Percentiles rank a stretch among this genome's conserved stretches.
These are phyloP conservation scores for Catostylus mosaicus DNA, from an alignment of 30 jellyfish, hydroid and myxozoan genomes.

Conservation along the genomic window DNA sequence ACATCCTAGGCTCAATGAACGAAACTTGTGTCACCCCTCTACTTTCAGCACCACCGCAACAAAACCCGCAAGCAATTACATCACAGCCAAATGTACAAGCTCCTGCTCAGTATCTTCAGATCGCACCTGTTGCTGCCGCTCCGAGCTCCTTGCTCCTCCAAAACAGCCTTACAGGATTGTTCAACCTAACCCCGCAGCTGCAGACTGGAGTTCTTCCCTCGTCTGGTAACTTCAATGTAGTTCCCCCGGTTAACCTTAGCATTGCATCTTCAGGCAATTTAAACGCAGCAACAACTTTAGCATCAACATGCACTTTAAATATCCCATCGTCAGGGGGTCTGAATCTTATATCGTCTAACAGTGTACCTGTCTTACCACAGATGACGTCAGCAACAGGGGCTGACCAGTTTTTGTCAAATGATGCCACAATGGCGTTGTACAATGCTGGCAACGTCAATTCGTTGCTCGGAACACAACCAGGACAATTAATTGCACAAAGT, in stretches of 20 bases:
- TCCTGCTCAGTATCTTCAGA: constrained; percentile 30
- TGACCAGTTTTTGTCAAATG: constrained; percentile 37
- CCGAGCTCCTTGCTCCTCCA: constrained; percentile 5
- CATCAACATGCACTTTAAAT: constrained; percentile 29
- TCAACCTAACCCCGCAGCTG: constrained; percentile 40
- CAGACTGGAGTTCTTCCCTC: constrained; percentile 22
- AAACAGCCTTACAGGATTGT: constrained; percentile 24
- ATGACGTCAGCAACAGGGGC: constrained; percentile 26
- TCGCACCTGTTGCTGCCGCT: constrained; percentile 36
- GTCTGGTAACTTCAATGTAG: constrained; percentile 19
- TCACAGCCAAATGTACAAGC: constrained; percentile 2
- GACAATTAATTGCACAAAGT: constrained; percentile 12
- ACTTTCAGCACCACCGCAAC: constrained; percentile 56
- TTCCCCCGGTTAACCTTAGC: constrained; percentile 13
- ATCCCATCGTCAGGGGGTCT: constrained; percentile 17
- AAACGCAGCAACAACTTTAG: constrained; percentile 2
- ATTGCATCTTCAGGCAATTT: constrained; percentile 32
- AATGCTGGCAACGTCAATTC: neutral
- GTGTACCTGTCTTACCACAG: neutral
- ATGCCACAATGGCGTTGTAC: constrained; percentile 4
- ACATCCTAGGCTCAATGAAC: constrained; percentile 23
- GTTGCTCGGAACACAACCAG: constrained; percentile 26
- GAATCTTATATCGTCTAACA: constrained; percentile 12
- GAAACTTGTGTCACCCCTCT: constrained; percentile 27
- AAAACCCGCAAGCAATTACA: neutral